These are phyloP conservation scores for Sitta europaea DNA, from an alignment of 2,113 vertebrate genomes.

Conservation along the genomic window DNA sequence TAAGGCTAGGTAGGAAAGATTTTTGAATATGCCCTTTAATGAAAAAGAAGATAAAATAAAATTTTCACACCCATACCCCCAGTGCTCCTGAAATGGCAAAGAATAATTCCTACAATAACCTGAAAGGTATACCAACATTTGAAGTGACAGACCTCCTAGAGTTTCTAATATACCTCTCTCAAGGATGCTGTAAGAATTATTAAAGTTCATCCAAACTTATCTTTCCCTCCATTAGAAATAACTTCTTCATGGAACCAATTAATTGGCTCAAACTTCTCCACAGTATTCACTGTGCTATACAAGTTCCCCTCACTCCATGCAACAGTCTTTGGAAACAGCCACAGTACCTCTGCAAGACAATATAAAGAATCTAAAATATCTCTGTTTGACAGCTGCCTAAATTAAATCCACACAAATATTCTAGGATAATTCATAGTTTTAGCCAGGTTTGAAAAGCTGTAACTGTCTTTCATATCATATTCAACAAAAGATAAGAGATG, in stretches of 20 bases:
- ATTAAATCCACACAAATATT: constrained; percentile 5
- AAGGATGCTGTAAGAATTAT: background rate
- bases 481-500: background rate
- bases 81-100: background rate
- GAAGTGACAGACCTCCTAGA: background rate
- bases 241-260: background rate
- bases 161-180: background rate
- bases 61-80: background rate
- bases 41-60: background rate
- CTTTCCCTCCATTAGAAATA: background rate
- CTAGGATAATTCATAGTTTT: constrained; percentile 22
- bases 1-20: background rate
- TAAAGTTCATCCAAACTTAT: background rate
- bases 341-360: background rate
- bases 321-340: background rate
- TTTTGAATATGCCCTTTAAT: background rate
- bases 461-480: constrained; percentile 30
- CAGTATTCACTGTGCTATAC: background rate
- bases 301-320: background rate
- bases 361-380: background rate
- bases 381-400: constrained; percentile 8
- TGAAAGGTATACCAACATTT: background rate
- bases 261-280: background rate
- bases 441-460: constrained; percentile 45
- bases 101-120: background rate